Base-by-base conservation (phyloP, 2,888 invertebrate species). In the Drosophila formosana region DNA sequence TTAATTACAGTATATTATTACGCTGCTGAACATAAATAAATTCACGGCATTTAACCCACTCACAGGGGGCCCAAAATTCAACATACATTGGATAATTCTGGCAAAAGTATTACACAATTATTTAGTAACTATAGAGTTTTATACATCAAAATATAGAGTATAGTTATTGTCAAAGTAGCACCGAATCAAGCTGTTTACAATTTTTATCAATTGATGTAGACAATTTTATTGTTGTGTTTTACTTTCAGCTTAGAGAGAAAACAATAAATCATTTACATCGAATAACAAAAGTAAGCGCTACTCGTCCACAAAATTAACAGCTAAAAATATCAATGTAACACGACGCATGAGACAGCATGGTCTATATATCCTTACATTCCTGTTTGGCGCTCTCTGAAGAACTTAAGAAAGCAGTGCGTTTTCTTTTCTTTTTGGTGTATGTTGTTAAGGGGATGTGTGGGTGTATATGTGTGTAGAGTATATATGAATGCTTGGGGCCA, bases 311-410 rank as follows among this genome's bases (percentile, higher is more conserved):
- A 66, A 75, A 64, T 53, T 83, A 82, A 72, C 69, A 79, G 64
- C 81, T 79, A 77, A 74, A 80, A 83, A 83, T 83, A 86, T 86
- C 84, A 78, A 66, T 63, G 11, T 80, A 87, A 87, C 85, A 83
- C 18, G 18, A 78, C 71, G 71, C 70, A 60, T 49, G 9, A 41
- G 32, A 68, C 63, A 52, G 61, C 47, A 37, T 53, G 37, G 63
- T 64, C 45, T 63, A 63, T 13, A 64, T 37, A 56, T 52, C 47
- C 43, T 32, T 73, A 11, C 57, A 65, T 30, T 56, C 32, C 56
- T 32, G 18, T 8, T 32, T n/a, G 55, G 45, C 41, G 47, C 41
- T 53, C 45, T 70, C 23, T 30, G 4, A 52, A 61, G n/a, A 37
- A 55, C 62, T 72, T 76, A 67, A 46, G 55, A 76, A 76, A 79